These are phyloP conservation scores for Plagodis dolabraria DNA, from an alignment of 2,888 invertebrate species.

Conservation along the genomic window DNA sequence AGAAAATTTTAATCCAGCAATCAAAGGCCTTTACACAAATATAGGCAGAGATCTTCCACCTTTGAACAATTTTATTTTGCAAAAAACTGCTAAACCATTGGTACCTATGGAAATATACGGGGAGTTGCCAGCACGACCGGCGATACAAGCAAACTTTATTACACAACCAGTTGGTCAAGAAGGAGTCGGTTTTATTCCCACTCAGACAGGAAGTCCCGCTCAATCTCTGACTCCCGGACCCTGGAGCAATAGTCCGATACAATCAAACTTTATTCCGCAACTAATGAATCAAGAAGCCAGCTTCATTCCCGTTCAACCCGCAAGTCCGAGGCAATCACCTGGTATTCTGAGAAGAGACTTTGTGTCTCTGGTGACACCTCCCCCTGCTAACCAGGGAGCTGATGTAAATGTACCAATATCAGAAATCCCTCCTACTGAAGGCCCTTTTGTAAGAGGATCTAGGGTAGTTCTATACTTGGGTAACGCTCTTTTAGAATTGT, in stretches of 20 bases:
- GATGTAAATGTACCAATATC: constrained; percentile 6
- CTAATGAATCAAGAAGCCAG: background rate
- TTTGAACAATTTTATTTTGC: constrained; percentile 10
- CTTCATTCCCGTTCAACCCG: background rate
- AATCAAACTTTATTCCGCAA: background rate
- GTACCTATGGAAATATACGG: constrained; percentile 15
- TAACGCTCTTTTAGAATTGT: constrained; percentile 62
- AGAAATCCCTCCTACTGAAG: constrained; percentile 18
- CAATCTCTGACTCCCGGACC: constrained; percentile 19
- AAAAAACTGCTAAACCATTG: constrained; percentile 2
- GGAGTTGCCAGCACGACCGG: constrained; percentile 26
- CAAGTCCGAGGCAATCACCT: background rate
- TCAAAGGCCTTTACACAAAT: constrained; percentile 13
- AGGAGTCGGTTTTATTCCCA: background rate
- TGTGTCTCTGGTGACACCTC: constrained; percentile 15
- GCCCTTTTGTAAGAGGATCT: constrained; percentile 46
- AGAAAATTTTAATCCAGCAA: constrained; percentile 4
- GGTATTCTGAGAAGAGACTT: background rate
- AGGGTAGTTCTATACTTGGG: constrained; percentile 62
- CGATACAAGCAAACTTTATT: background rate
- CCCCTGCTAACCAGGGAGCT: background rate
- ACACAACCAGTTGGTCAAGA: background rate
- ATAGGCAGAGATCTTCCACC: constrained; percentile 1
- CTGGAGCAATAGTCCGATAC: constrained; percentile 7
- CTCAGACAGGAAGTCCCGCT: background rate